phyloP scores from a whole-genome alignment of 2,113 vertebrate genomes.

The Porphyrio hochstetteri region DNA sequence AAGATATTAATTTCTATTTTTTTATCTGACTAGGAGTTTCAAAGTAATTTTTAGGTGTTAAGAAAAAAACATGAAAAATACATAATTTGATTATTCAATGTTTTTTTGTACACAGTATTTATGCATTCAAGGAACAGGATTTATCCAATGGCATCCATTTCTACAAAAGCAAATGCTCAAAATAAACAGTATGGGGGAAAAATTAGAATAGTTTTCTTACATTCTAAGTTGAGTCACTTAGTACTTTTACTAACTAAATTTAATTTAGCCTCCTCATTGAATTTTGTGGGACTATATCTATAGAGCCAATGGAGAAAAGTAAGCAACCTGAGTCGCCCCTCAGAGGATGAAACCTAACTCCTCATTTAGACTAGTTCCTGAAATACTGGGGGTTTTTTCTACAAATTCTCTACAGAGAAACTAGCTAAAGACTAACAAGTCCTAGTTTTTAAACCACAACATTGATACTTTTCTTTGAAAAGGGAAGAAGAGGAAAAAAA shows the following conservation, averaged over 20 bases:
- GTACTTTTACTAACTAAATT: not conserved
- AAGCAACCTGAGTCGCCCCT: not conserved
- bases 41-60: not conserved
- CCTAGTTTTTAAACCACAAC: not conserved
- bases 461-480: not conserved
- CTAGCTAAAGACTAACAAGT: not conserved
- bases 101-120: not conserved
- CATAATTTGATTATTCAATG: rapidly evolving
- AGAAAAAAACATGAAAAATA: not conserved
- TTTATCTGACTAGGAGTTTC: not conserved
- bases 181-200: not conserved
- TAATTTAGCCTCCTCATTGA: not conserved
- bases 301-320: not conserved
- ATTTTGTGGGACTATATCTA: not conserved
- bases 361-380: not conserved
- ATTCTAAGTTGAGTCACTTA: not conserved
- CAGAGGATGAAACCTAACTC: not conserved
- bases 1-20: not conserved
- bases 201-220: not conserved
- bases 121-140: not conserved
- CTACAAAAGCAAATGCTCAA: not conserved
- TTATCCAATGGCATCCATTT: not conserved
- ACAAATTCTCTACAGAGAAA: not conserved
- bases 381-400: not conserved
- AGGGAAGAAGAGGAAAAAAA: no score